phyloP scores from a whole-genome alignment of 2,797 vertebrate genomes.

The Gymnoscopelus braueri region DNA sequence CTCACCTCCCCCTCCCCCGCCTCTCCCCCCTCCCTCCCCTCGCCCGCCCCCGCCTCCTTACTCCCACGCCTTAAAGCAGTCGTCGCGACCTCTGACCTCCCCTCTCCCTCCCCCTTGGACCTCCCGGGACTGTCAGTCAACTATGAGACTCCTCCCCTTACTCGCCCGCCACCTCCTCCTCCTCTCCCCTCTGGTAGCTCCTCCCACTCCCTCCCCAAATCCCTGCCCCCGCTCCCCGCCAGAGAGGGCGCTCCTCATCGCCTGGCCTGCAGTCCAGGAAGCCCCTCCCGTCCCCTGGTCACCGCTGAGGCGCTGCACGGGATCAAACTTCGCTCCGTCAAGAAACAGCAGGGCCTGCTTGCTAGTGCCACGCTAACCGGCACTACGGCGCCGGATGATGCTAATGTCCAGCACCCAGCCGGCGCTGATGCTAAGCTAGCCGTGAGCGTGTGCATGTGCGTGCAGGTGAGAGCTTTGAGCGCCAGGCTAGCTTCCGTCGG shows the following conservation, averaged over 20 bases:
- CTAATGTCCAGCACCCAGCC: not conserved
- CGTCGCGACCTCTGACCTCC: conserved; percentile 24
- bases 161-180: conserved; percentile 47
- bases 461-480: too few relatives aligned
- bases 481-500: too few relatives aligned
- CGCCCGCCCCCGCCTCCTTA: conserved; percentile 58
- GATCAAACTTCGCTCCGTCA: conserved; percentile 86
- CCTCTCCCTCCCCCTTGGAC: conserved; percentile 32
- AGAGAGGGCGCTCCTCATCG: conserved; percentile 1
- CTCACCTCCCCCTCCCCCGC: conserved; percentile 69
- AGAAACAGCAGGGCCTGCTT: conserved; percentile 55
- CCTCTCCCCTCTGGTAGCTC: not conserved
- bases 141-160: conserved; percentile 51
- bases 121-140: conserved; percentile 36
- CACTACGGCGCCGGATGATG: not conserved
- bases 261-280: conserved; percentile 51
- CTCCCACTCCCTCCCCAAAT: not conserved
- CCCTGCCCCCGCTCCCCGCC: conserved; percentile 14
- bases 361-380: not conserved
- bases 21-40: conserved; percentile 42
- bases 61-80: conserved; percentile 42
- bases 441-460: too few relatives aligned
- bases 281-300: conserved; percentile 79
- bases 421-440: not conserved
- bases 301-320: conserved; percentile 86